These are phyloP conservation scores for Pseudochromis fuscus DNA, from an alignment of 2,797 vertebrate genomes.

Conservation along the genomic window DNA sequence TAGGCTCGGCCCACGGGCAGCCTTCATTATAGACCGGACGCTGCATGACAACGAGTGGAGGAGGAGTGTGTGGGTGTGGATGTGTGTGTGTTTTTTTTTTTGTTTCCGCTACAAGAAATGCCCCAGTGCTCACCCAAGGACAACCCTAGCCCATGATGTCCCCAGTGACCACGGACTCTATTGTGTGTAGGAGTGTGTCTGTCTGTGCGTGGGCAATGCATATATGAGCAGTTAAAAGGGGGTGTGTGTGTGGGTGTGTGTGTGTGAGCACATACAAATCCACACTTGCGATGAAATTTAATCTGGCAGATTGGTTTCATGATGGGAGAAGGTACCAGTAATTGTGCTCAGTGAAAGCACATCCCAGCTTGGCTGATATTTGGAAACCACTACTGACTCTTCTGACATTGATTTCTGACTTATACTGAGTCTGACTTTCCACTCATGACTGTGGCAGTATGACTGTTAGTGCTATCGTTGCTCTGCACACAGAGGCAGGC, in stretches of 20 bases:
- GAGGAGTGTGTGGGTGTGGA: conserved; percentile 4
- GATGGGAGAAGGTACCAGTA: conserved; percentile 65
- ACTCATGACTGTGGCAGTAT: conserved; percentile 46
- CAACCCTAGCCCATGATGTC: conserved; percentile 55
- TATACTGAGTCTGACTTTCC: conserved; percentile 61
- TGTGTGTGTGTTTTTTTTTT: neutral
- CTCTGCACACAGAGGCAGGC: conserved; percentile 15
- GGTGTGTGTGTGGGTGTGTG: conserved; percentile 40
- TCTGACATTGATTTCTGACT: conserved; percentile 73
- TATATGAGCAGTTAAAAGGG: conserved; percentile 50
- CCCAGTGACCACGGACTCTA: conserved; percentile 60
- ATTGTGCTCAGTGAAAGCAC: conserved; percentile 72
- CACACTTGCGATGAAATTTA: conserved; percentile 71
- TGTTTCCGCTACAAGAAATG: conserved; percentile 52
- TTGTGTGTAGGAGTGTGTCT: conserved; percentile 65
- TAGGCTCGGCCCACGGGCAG: conserved; percentile 25
- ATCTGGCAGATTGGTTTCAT: conserved; percentile 66
- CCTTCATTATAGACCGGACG: conserved; percentile 52
- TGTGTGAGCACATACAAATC: conserved; percentile 47
- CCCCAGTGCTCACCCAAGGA: conserved; percentile 61
- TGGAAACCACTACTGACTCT: conserved; percentile 60
- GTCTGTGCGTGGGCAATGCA: conserved; percentile 62
- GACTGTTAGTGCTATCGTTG: conserved; percentile 59
- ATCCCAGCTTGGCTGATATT: conserved; percentile 64
- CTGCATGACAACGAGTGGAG: conserved; percentile 45